Base-by-base conservation (phyloP, 2,113 vertebrate genomes). In the Polyodon spathula region DNA sequence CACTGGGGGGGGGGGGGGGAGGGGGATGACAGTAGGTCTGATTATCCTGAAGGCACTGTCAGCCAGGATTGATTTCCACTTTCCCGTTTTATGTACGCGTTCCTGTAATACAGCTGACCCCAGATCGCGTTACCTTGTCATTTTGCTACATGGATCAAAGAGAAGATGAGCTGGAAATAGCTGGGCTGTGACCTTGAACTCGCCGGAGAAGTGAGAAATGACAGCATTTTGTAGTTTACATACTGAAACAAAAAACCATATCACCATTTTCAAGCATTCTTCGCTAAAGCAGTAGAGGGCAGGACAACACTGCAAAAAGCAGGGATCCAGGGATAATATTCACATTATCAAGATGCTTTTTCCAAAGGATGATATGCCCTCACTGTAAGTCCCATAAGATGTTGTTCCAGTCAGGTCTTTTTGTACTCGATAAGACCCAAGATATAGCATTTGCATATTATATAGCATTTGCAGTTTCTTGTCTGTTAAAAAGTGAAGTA, bases 21-120 rank as follows among this genome's bases (percentile, higher is more conserved):
- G 37, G 63, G 75, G 85, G 75, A 78, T 89, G 81, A 85, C 87
- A 91, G 89, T 78, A 66, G 89, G 85, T 78, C 85, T 76, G 86
- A 89, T 88, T 94, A 89, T 96, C 93, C 93, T 74, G 84, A 90
- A 97, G 94, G 93, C 89, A 91, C 88, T 95, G 94, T 97, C 94
- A 95, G 84, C 79, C 82, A 75, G 84, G 90, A 94, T 96, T 94
- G 90, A 92, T 94, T 92, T 95, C 86, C 86, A 85, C 85, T 79
- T 81, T 81, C 83, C 82, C 84, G 77, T 75, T 89, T 88, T 78
- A 85, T 89, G 84, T 84, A 87, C 88, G 84, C 72, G 79, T 89
- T 92, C 91, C 90, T 89, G 89, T 93, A 92, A 92, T 89, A 82
- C 92, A 94, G 90, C 89, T 93, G 93, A 92, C 92, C 89, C 81